Base-by-base conservation (phyloP, 2,797 vertebrate species). In the Oreochromis mossambicus region DNA sequence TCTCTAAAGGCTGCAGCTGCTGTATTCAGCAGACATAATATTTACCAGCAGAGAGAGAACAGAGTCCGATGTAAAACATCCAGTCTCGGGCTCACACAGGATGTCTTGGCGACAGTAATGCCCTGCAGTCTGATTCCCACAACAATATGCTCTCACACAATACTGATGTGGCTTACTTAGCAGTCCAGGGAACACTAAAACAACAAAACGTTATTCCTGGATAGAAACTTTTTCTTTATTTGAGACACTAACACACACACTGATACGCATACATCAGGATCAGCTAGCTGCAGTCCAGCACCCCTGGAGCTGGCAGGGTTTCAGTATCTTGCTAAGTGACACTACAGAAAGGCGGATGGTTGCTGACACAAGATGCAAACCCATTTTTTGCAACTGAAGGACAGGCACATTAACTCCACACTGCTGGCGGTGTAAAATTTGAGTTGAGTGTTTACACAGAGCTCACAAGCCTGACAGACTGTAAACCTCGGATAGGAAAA, bases 1-100 rank as follows among this genome's bases (percentile, higher is more conserved):
- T 85, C 75, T 85, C 75, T 86, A 75, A 80, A 89, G 75, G 81
- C 92, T 90, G 83, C 92, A 86, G 86, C 92, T 91, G 92, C 94
- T 85, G 83, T 7, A 73, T 77, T 89, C 85, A 85, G 90, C 86
- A 94, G 93, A 93, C 94, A 94, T 85, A 95, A 94, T 94, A 94
- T 95, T 94, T 95, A 94, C 89, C 88, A 83, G 81, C 9, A 48
- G 63, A 88, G 82, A 52, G 87, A 87, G 83, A 91, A 87, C 13
- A 41, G 87, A 80, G 78, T 88, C 79, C 2, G 29, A 87, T 79
- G 85, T 83, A 78, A 89, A 93, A 92, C 85, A 90, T 86, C 73
- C 85, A 89, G 81, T 48, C 76, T 79, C 48, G 63, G 50, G 70
- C 68, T 88, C 77, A 88, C 88, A 93, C 93, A 94, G 92, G 93